Conservation (phyloP, 2,797 vertebrate genomes). For the Argentina silus region DNA sequence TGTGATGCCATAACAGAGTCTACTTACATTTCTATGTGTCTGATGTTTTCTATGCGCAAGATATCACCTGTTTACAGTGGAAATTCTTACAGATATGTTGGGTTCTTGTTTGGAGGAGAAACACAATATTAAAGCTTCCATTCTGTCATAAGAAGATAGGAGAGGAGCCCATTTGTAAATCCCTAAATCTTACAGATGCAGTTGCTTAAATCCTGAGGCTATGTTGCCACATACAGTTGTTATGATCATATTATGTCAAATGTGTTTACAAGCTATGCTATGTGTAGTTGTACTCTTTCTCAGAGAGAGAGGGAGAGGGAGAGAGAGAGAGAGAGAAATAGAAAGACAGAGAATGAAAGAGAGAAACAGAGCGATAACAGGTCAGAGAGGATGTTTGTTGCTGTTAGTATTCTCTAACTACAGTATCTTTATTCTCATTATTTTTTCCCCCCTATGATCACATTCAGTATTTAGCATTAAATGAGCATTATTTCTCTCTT, state of each 20-base stretch:
- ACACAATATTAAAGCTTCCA: background rate
- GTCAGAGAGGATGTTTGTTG: no score
- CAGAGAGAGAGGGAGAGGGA: no score
- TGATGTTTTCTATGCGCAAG: background rate
- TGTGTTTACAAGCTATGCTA: background rate
- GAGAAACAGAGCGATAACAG: no score
- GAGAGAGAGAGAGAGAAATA: no score
- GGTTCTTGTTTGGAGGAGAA: background rate
- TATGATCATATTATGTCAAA: background rate
- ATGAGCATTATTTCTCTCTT: background rate
- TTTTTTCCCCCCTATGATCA: no score
- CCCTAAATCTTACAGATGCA: background rate
- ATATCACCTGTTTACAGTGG: slow-evolving; percentile 35
- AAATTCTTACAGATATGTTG: slow-evolving; percentile 30
- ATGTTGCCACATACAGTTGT: background rate
- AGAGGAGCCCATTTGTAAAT: slow-evolving; percentile 1
- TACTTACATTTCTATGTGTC: background rate
- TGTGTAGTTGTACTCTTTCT: no score
- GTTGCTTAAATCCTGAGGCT: background rate
- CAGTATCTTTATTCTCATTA: no score
- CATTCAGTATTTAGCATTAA: background rate
- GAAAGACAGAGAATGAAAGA: no score
- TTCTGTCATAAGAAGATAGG: background rate
- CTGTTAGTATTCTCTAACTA: no score
- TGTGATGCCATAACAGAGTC: slow-evolving; percentile 25